Base-by-base conservation (phyloP, 2,113 vertebrate species). In the Clupea harengus region DNA sequence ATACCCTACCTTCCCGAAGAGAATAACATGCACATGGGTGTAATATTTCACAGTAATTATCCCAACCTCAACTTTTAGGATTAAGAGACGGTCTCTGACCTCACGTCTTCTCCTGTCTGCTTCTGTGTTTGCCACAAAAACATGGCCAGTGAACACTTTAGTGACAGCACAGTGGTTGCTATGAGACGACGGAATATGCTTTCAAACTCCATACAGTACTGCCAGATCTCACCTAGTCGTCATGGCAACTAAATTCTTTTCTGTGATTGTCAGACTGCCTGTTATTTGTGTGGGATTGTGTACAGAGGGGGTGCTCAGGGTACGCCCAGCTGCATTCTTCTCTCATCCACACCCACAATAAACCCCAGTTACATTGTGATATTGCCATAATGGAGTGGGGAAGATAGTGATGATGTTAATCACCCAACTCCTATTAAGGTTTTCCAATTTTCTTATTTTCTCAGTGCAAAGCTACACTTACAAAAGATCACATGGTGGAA, bases 211-310 rank as follows among this genome's bases (percentile, higher is more conserved):
- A 84, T 80, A 54, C 47, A 78, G 25, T 64, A 47, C 3, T 75
- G 13, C 9, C 39, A 86, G 47, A 84, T 22, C 82, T 52, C 50
- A 11, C 78, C 28, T 81, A 80, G 86, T 84, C 49, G 17, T 67
- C 78, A 84, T 49, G 78, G 25, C 83, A 87, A 87, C 78, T 22
- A 75, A 87, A 87, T 54, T 22, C 9, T 44, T 45, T 0, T 54
- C 46, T 72, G 47, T 47, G 18, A 25, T 4, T 32, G 11, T 28
- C 28, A 44, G n/a, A 11, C 1, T 10, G 64, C 11, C 64, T 67
- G 64, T 11, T 67, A 10, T 67, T 67, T 28, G 25, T 3, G 72
- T 78, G 32, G 28, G 72, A 39, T 15, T 78, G 72, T 78, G 72
- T 78, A 78, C 72, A 78, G 11, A 39, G 44, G 72, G 28, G 72